These are phyloP conservation scores for Clanis bilineata DNA, from an alignment of 2,888 invertebrate species.

Conservation along the genomic window DNA sequence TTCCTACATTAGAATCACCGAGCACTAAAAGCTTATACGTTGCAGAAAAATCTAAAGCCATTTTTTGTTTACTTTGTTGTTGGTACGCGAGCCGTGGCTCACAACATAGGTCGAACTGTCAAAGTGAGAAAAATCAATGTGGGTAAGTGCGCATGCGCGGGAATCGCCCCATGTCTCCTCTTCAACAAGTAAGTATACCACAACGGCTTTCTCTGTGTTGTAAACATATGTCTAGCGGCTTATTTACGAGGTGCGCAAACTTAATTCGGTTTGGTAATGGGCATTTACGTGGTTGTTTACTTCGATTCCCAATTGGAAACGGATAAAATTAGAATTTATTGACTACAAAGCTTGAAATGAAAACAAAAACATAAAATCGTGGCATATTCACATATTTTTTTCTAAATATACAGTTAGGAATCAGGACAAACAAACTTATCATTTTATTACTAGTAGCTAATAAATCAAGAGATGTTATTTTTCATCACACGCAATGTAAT, in stretches of 20 bases:
- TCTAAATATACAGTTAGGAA: neutral
- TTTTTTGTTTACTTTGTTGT: slow-evolving; percentile 79
- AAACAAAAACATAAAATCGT: neutral
- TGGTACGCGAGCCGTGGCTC: slow-evolving; percentile 62
- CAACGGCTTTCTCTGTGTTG: neutral
- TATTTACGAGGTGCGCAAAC: slow-evolving; percentile 5
- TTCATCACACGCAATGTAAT: slow-evolving; percentile 7
- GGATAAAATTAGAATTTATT: neutral
- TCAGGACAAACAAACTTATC: neutral
- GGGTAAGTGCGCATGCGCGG: slow-evolving; percentile 68
- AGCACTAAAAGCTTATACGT: slow-evolving; percentile 93
- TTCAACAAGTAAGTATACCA: slow-evolving; percentile 26
- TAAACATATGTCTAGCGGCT: slow-evolving; percentile 9
- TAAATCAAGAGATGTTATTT: slow-evolving; percentile 9
- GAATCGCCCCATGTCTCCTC: slow-evolving; percentile 39
- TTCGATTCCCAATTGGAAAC: neutral
- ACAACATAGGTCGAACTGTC: slow-evolving; percentile 77
- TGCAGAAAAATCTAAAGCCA: slow-evolving; percentile 93
- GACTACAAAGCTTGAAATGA: neutral
- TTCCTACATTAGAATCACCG: slow-evolving; percentile 94
- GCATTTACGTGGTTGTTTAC: neutral
- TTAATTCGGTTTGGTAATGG: slow-evolving; percentile 9
- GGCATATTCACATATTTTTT: no score
- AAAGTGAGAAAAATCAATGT: slow-evolving; percentile 79
- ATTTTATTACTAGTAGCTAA: neutral